phyloP scores from a whole-genome alignment of 1,140 invertebrate genomes.

The Xylocopa sonorina region DNA sequence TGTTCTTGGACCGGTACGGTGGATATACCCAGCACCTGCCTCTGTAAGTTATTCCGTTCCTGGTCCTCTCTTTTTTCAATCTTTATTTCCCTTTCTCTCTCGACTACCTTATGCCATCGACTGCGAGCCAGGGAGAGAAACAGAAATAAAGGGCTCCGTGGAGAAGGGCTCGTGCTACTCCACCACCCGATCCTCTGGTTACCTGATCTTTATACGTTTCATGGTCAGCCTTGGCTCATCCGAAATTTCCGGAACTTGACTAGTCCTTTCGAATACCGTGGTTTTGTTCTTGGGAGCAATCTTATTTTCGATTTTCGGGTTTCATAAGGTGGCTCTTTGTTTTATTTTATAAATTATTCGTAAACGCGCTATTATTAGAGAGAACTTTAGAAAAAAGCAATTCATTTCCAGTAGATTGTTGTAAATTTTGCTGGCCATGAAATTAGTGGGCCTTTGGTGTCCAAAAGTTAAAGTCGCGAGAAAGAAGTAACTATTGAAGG shows the following conservation, averaged over 20 bases:
- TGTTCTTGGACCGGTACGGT: slow-evolving; percentile 45
- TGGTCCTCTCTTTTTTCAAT: neutral
- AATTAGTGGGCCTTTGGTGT: too few species aligned
- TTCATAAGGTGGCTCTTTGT: neutral
- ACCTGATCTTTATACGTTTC: slow-evolving; percentile 23
- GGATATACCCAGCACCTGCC: slow-evolving; percentile 57
- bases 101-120: slow-evolving; percentile 28
- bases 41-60: slow-evolving; percentile 30
- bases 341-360: too few species aligned
- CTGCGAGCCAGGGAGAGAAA: neutral
- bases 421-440: too few species aligned
- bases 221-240: slow-evolving; percentile 9
- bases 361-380: too few species aligned
- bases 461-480: too few species aligned
- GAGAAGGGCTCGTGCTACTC: slow-evolving; percentile 56
- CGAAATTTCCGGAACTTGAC: slow-evolving; percentile 15
- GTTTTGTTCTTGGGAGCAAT: neutral
- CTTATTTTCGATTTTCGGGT: neutral
- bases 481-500: too few species aligned
- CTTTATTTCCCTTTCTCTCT: neutral
- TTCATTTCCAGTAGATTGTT: too few species aligned
- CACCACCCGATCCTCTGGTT: slow-evolving; percentile 21
- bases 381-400: too few species aligned
- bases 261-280: neutral
- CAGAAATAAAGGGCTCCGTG: slow-evolving; percentile 5